Percentiles rank a stretch among this genome's conserved stretches.
Conservation (phyloP, 2,797 vertebrate species). For the Chelidonichthys spinosus region DNA sequence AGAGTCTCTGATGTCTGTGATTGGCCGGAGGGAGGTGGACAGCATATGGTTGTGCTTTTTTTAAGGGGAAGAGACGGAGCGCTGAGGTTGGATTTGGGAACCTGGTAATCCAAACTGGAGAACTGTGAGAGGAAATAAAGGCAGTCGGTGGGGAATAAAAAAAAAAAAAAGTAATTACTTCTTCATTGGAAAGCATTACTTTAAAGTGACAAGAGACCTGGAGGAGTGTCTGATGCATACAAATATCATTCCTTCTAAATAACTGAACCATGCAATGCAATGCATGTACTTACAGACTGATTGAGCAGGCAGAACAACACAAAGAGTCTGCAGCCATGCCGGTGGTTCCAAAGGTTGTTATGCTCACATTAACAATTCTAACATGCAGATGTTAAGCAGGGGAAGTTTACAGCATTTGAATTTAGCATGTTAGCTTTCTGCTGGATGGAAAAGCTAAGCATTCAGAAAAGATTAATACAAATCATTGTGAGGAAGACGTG, state of each 20-base stretch:
- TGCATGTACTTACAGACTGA: not conserved
- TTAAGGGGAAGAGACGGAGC: conserved; percentile 77
- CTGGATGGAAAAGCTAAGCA: not conserved
- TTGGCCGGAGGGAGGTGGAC: conserved; percentile 31
- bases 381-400: not conserved
- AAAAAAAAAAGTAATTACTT: not conserved
- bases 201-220: not conserved
- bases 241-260: not conserved
- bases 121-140: conserved; percentile 44
- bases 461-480: no score
- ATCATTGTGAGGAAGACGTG: no score
- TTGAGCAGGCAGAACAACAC: not conserved
- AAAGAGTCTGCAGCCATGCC: not conserved
- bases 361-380: not conserved
- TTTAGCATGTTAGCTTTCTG: not conserved
- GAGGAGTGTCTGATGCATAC: not conserved
- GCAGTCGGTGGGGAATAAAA: not conserved
- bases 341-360: not conserved
- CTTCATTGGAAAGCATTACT: not conserved
- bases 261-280: not conserved
- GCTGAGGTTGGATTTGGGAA: conserved; percentile 36
- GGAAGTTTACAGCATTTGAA: not conserved
- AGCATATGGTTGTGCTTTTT: conserved; percentile 26
- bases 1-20: conserved; percentile 8
- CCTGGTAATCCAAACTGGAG: conserved; percentile 69